These are phyloP conservation scores for Drosophila nr. perissopoda DNA, from an alignment of 2,888 invertebrate genomes.

Conservation along the genomic window DNA sequence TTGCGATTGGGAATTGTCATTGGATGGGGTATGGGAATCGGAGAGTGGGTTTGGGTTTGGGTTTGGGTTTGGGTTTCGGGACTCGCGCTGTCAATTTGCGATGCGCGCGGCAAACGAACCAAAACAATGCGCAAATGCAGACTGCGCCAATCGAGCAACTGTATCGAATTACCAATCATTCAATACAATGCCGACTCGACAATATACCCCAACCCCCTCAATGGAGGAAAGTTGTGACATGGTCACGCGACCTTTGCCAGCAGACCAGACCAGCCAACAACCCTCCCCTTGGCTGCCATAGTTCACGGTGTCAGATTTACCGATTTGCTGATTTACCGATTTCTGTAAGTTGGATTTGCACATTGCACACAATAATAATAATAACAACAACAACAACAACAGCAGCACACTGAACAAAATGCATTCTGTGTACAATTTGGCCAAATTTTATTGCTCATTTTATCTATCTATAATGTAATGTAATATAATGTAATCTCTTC, in stretches of 20 bases:
- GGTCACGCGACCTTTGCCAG: constrained; percentile 56
- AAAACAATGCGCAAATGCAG: constrained; percentile 61
- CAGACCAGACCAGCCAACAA: constrained; percentile 3
- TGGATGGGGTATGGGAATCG: not conserved
- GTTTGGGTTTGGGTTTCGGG: constrained; percentile 2
- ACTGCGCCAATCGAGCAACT: constrained; percentile 69
- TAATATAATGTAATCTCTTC: too few relatives aligned
- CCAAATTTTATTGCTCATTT: not conserved
- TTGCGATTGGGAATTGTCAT: constrained; percentile 22
- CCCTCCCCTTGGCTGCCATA: constrained; percentile 31
- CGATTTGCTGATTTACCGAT: constrained; percentile 40
- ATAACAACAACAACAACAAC: not conserved
- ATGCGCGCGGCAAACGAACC: constrained; percentile 80
- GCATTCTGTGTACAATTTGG: not conserved
- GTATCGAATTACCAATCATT: constrained; percentile 82
- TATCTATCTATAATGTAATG: not conserved
- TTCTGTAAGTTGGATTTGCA: constrained; percentile 36
- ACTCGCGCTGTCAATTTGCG: constrained; percentile 66
- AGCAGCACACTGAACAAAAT: not conserved
- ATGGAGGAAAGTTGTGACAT: constrained; percentile 62
- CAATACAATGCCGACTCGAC: constrained; percentile 55
- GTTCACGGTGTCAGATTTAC: constrained; percentile 61
- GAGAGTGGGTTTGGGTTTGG: not conserved
- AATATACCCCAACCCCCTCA: constrained; percentile 2
- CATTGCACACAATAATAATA: constrained; percentile 21